phyloP scores from a whole-genome alignment of 2,888 invertebrate genomes.

The Coleophora flavipennella region DNA sequence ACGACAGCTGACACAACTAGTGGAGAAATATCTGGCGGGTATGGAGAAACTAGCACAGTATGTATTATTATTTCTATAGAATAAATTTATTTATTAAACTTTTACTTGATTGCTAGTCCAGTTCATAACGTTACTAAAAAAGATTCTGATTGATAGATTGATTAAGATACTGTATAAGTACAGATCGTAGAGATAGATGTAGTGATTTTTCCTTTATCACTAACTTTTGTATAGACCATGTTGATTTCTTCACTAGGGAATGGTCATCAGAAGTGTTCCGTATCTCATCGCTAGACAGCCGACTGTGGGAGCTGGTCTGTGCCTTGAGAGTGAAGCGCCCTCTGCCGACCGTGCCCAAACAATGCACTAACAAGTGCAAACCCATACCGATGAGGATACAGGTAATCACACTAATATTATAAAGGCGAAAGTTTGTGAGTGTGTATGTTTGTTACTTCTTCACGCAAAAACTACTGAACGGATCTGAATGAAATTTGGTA shows the following conservation, averaged over 20 bases:
- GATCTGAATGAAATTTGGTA: too few species aligned
- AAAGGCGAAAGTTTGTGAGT: too few species aligned
- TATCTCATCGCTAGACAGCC: slow-evolving; percentile 28
- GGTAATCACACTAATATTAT: too few species aligned
- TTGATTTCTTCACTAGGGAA: slow-evolving; percentile 35
- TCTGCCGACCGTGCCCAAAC: slow-evolving; percentile 29
- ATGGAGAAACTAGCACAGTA: slow-evolving; percentile 38
- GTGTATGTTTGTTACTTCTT: too few species aligned
- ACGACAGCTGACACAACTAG: slow-evolving; percentile 23
- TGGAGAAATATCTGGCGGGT: slow-evolving; percentile 35
- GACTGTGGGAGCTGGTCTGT: slow-evolving; percentile 36
- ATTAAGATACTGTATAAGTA: too few species aligned
- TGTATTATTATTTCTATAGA: slow-evolving; percentile 13
- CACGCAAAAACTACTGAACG: too few species aligned
- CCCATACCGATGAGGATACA: slow-evolving; percentile 10
- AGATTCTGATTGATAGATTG: too few species aligned
- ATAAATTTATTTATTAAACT: background rate
- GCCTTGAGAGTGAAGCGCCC: slow-evolving; percentile 34
- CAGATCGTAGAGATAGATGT: too few species aligned
- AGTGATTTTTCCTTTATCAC: too few species aligned
- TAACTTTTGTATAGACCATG: too few species aligned
- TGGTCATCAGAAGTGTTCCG: slow-evolving; percentile 37
- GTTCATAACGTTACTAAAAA: too few species aligned
- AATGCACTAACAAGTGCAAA: slow-evolving; percentile 35
- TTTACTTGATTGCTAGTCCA: too few species aligned